phyloP scores from a whole-genome alignment of 2,888 invertebrate species.

The Lasiommata megera region DNA sequence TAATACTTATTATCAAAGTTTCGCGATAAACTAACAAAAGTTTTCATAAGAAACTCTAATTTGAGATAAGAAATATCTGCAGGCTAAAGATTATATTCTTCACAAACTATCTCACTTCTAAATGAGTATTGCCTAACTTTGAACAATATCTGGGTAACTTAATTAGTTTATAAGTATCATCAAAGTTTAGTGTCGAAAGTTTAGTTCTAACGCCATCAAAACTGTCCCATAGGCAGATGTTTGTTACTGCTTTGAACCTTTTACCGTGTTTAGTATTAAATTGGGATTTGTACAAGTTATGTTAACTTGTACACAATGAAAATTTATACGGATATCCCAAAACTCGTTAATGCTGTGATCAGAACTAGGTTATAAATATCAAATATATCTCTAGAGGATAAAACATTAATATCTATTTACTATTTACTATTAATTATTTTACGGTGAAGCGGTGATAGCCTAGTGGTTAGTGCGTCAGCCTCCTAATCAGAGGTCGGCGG shows the following conservation, averaged over 20 bases:
- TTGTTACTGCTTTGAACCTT: not conserved
- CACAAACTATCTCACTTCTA: not conserved
- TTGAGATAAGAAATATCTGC: not conserved
- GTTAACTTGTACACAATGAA: not conserved
- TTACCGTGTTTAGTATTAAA: not conserved
- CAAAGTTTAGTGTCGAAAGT: constrained; percentile 1
- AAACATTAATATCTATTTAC: too few relatives aligned
- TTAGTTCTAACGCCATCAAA: not conserved
- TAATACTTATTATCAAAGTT: too few relatives aligned
- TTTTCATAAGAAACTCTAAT: not conserved
- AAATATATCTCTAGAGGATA: too few relatives aligned
- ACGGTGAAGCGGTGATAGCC: too few relatives aligned
- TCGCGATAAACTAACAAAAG: not conserved
- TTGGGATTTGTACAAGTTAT: not conserved
- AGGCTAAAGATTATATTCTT: not conserved
- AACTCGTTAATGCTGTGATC: too few relatives aligned
- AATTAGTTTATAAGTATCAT: constrained; percentile 10
- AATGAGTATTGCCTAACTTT: constrained; percentile 7
- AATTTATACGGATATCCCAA: too few relatives aligned
- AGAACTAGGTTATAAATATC: too few relatives aligned
- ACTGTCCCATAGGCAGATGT: constrained; percentile 6
- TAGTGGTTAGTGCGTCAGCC: too few relatives aligned
- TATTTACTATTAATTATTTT: too few relatives aligned
- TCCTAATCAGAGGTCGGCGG: too few relatives aligned
- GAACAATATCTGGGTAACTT: constrained; percentile 1